Conservation (phyloP, 2,888 invertebrate genomes). For the Eupsilia transversa region DNA sequence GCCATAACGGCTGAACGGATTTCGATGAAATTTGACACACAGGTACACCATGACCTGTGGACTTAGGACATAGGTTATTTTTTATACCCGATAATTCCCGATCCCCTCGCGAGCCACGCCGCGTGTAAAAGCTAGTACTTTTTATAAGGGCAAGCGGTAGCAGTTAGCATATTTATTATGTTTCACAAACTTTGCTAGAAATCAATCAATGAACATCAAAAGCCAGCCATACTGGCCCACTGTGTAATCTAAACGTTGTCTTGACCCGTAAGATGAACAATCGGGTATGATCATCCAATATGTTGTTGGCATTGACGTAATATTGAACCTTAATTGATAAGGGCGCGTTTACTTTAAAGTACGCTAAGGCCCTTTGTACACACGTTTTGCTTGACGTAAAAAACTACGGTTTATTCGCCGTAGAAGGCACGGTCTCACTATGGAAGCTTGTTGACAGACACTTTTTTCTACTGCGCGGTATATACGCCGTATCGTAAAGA, state of each 20-base stretch:
- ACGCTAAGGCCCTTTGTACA: not conserved
- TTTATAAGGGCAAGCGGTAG: not conserved
- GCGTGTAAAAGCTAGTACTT: not conserved
- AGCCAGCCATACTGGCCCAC: not conserved
- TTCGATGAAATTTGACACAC: not conserved
- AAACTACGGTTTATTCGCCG: too few relatives aligned
- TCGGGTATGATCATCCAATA: slow-evolving; percentile 20
- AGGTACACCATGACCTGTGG: not conserved
- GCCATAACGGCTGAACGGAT: not conserved
- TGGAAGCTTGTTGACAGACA: too few relatives aligned
- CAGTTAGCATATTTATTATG: not conserved
- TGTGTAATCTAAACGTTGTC: slow-evolving; percentile 3
- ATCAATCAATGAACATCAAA: not conserved
- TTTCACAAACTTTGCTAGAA: not conserved
- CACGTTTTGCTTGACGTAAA: too few relatives aligned
- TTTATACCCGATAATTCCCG: not conserved
- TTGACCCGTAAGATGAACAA: slow-evolving; percentile 9
- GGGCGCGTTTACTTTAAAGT: not conserved
- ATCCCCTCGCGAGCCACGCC: not conserved
- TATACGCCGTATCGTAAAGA: too few relatives aligned
- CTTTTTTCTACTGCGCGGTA: too few relatives aligned
- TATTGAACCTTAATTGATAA: slow-evolving; percentile 15
- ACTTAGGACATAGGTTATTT: not conserved
- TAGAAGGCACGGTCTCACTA: too few relatives aligned
- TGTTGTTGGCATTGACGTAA: slow-evolving; percentile 17